Evolutionary conservation across 2,113 vertebrate genomes (phyloP).

Genomic region (Gambusia affinis): DNA sequence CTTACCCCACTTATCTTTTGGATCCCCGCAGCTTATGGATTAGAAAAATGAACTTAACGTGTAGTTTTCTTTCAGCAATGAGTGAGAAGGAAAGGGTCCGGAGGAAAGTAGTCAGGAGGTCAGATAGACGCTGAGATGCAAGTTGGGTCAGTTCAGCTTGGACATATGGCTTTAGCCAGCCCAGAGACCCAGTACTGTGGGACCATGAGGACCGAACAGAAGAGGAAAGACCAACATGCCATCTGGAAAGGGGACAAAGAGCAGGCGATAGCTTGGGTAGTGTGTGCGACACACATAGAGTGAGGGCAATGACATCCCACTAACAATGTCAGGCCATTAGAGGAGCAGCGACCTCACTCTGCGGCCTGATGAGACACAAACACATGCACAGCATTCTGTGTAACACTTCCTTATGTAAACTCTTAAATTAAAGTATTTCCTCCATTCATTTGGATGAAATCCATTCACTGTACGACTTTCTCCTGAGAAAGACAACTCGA

Average conservation of each 20-base stretch:
- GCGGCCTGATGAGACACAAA: slow-evolving; percentile 24
- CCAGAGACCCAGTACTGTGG: slow-evolving; percentile 49
- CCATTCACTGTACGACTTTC: neutral
- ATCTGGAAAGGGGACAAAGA: slow-evolving; percentile 65
- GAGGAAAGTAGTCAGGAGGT: slow-evolving; percentile 1
- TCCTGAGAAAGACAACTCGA: slow-evolving; percentile 39
- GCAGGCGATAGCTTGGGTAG: slow-evolving; percentile 27
- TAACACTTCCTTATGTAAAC: neutral
- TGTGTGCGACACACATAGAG: neutral
- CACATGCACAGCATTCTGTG: neutral
- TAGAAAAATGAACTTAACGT: neutral
- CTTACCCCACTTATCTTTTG: neutral
- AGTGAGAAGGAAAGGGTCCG: neutral
- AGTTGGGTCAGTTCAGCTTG: slow-evolving; percentile 41
- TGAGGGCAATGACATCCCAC: slow-evolving; percentile 17
- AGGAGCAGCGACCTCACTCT: slow-evolving; percentile 34
- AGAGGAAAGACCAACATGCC: slow-evolving; percentile 53
- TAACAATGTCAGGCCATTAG: slow-evolving; percentile 46
- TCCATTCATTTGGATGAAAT: slow-evolving; percentile 5
- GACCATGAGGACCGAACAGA: slow-evolving; percentile 57
- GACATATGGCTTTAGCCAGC: slow-evolving; percentile 60
- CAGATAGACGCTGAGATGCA: slow-evolving; percentile 38
- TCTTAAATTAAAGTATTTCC: neutral
- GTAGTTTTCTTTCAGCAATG: neutral
- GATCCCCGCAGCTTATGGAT: neutral